These are phyloP conservation scores for Oegoconia quadripuncta DNA, from an alignment of 2,888 invertebrate genomes.

Conservation along the genomic window DNA sequence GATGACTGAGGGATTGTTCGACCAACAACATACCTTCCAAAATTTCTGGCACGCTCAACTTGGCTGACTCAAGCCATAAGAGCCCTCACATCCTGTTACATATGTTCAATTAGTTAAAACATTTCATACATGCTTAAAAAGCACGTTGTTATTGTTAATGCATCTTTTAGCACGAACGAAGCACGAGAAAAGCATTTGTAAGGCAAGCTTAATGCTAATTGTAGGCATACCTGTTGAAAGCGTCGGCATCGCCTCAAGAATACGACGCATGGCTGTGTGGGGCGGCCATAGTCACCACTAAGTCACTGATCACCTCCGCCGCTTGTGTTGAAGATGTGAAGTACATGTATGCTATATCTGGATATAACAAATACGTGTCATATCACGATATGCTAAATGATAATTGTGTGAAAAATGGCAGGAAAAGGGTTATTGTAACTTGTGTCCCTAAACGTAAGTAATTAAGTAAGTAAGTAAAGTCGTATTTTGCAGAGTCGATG, in stretches of 20 bases:
- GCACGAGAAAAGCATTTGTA: too few species aligned
- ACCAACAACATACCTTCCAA: too few species aligned
- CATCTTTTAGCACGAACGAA: neutral
- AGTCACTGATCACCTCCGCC: constrained; percentile 31
- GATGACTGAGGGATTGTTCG: too few species aligned
- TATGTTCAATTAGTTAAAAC: too few species aligned
- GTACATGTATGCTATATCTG: constrained; percentile 34
- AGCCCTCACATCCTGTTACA: too few species aligned
- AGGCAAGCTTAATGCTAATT: neutral
- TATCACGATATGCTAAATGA: constrained; percentile 23
- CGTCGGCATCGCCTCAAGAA: constrained; percentile 10
- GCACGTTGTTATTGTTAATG: too few species aligned
- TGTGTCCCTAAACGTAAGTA: constrained; percentile 19
- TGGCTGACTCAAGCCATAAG: too few species aligned
- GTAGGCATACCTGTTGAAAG: constrained; percentile 32
- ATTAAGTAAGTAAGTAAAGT: too few species aligned
- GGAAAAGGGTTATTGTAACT: constrained; percentile 38
- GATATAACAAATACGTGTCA: constrained; percentile 33
- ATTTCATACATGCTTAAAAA: too few species aligned
- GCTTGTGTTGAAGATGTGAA: constrained; percentile 38
- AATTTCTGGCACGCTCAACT: too few species aligned
- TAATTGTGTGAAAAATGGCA: constrained; percentile 31
- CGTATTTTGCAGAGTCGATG: too few species aligned
- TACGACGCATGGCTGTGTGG: constrained; percentile 40
- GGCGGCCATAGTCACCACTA: constrained; percentile 28